Conservation (phyloP, 2,113 vertebrate genomes). For the Megaceryle maxima region DNA sequence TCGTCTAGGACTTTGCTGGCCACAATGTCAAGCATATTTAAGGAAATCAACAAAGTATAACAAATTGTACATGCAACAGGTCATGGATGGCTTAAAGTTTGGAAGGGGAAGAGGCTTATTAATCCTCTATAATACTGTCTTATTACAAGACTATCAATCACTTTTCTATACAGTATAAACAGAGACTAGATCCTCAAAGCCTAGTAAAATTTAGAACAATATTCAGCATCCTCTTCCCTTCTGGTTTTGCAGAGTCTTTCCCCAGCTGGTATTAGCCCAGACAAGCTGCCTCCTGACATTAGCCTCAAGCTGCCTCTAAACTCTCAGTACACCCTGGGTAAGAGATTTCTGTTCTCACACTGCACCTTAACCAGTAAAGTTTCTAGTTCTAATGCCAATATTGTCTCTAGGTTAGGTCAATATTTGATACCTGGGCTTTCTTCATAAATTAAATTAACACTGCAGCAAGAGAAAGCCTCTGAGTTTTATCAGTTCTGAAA, state of each 20-base stretch:
- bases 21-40: neutral
- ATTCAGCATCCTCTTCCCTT: neutral
- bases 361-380: neutral
- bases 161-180: neutral
- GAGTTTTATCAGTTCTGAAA: neutral
- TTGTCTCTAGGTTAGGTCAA: slow-evolving; percentile 29
- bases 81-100: neutral
- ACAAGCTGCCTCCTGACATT: neutral
- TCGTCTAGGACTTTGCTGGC: neutral
- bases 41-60: neutral
- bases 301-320: neutral
- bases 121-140: neutral
- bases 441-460: slow-evolving; percentile 16
- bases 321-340: neutral
- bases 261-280: neutral
- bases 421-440: slow-evolving; percentile 26
- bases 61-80: fast-evolving
- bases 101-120: neutral
- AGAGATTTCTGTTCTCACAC: neutral
- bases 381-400: slow-evolving; percentile 19
- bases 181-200: neutral
- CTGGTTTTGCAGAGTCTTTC: neutral
- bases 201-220: neutral
- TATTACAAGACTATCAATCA: neutral
- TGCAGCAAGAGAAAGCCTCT: neutral